These are phyloP conservation scores for Rhegmatorhina hoffmannsi DNA, from an alignment of 2,113 vertebrate species.

Conservation along the genomic window DNA sequence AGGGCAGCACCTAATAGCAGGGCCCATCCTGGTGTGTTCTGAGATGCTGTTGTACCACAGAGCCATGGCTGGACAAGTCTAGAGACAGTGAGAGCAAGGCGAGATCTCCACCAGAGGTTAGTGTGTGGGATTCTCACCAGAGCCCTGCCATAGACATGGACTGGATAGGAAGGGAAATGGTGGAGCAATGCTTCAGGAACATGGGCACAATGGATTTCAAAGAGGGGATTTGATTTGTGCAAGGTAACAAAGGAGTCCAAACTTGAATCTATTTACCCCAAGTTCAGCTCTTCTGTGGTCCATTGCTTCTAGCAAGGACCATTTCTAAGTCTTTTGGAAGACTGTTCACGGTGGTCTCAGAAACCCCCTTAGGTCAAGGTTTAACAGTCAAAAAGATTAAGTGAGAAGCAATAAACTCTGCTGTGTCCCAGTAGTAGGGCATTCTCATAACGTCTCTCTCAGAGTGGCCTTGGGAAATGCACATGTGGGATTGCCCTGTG, in stretches of 20 bases:
- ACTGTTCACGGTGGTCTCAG: background rate
- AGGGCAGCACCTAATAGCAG: background rate
- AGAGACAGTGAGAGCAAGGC: background rate
- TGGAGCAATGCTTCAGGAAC: background rate
- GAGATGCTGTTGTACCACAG: background rate
- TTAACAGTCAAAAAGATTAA: background rate
- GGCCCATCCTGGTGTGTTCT: background rate
- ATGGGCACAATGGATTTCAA: background rate
- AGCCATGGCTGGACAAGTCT: background rate
- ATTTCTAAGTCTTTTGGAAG: background rate
- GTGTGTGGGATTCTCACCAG: background rate
- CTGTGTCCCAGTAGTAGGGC: background rate
- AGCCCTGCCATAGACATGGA: background rate
- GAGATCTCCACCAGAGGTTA: background rate
- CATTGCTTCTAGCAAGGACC: background rate
- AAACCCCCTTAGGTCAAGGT: background rate
- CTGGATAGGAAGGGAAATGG: background rate
- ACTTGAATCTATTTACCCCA: background rate
- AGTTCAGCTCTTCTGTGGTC: background rate
- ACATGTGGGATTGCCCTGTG: background rate
- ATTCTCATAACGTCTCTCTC: background rate
- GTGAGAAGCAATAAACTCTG: background rate
- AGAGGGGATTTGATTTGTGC: background rate
- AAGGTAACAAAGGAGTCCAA: background rate
- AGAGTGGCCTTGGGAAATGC: background rate